Evolutionary conservation across 2,113 vertebrate species (phyloP).

Genomic region (Kryptolebias marmoratus): DNA sequence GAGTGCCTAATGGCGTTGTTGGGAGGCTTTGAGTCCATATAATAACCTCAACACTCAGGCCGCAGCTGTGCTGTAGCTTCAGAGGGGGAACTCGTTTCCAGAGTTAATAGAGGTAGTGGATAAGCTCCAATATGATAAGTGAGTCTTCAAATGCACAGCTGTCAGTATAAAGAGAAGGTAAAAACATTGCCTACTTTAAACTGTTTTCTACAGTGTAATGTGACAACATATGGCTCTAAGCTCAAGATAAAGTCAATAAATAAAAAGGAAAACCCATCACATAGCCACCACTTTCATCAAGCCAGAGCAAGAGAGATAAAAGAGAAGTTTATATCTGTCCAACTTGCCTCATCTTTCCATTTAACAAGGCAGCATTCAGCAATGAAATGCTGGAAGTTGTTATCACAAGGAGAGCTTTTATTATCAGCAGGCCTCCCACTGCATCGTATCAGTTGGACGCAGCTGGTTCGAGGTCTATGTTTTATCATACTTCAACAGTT

Average conservation of each 20-base stretch:
- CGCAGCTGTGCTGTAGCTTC: constrained; percentile 53
- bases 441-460: constrained; percentile 6
- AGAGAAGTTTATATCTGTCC: background rate
- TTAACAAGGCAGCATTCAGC: constrained; percentile 7
- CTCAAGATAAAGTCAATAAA: background rate
- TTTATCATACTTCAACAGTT: constrained; percentile 42
- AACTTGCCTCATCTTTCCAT: constrained; percentile 13
- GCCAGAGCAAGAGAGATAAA: background rate
- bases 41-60: constrained; percentile 24
- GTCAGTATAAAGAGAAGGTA: background rate
- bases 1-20: constrained; percentile 33
- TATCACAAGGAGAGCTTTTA: constrained; percentile 8
- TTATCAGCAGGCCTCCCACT: background rate
- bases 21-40: constrained; percentile 29
- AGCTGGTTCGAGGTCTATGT: constrained; percentile 27
- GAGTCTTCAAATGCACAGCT: constrained; percentile 16
- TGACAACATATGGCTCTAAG: constrained; percentile 1
- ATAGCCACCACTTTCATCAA: background rate
- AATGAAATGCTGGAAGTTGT: constrained; percentile 8
- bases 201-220: background rate
- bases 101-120: constrained; percentile 44
- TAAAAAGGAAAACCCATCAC: background rate
- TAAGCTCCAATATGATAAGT: constrained; percentile 30
- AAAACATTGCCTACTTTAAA: constrained; percentile 2
- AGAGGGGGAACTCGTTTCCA: constrained; percentile 27